These are phyloP conservation scores for Dicrurus megarhynchus DNA, from an alignment of 2,113 vertebrate genomes.

Conservation along the genomic window DNA sequence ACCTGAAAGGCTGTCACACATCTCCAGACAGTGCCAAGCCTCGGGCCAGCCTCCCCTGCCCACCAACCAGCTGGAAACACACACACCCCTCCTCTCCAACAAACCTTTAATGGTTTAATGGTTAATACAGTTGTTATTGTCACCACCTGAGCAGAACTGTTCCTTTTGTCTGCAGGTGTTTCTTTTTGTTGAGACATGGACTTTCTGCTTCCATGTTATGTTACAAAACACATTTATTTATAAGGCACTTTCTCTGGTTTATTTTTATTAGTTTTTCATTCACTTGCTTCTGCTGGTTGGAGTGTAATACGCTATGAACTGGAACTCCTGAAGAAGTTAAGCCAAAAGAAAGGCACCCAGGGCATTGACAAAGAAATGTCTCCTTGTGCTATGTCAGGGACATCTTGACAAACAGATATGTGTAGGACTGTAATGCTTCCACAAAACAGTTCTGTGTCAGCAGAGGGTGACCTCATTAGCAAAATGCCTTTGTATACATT, in stretches of 20 bases:
- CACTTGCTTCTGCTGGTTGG: neutral
- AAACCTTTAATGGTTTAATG: no score
- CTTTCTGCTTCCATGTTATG: neutral
- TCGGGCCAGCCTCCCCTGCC: fast-evolving
- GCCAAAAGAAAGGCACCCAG: neutral
- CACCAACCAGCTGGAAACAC: neutral
- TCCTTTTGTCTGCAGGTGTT: neutral
- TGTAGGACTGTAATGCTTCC: neutral
- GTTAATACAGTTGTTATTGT: neutral
- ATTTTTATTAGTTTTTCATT: neutral
- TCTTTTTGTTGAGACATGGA: neutral
- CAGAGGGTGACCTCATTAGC: no score
- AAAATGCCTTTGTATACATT: neutral
- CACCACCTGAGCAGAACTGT: neutral
- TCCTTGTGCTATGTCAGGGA: no score
- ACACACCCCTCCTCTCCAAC: fast-evolving
- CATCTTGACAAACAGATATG: neutral
- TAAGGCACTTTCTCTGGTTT: neutral
- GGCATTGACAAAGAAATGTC: fast-evolving
- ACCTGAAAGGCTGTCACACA: neutral
- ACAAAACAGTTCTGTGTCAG: neutral
- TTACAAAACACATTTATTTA: neutral
- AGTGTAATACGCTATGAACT: neutral
- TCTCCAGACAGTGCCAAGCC: no score
- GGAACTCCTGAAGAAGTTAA: neutral